Percentiles rank a stretch among this genome's conserved stretches.
Evolutionary conservation across 2,888 invertebrate genomes (phyloP).

Genomic region (Papilio gigon): DNA sequence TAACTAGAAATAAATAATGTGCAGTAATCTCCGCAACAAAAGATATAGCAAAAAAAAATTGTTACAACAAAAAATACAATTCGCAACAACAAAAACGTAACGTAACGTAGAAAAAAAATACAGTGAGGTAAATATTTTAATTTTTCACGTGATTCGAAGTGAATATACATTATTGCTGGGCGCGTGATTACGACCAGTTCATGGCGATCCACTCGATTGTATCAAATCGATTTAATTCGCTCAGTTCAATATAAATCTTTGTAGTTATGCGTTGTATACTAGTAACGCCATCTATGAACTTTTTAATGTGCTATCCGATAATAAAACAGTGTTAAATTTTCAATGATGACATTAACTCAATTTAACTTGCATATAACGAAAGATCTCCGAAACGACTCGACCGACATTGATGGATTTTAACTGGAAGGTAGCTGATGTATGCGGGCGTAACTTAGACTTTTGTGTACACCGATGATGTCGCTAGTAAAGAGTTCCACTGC

Average conservation of each 20-base stretch:
- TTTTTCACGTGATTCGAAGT: constrained; percentile 34
- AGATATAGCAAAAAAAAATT: not conserved
- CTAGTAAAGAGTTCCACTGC: too few species aligned
- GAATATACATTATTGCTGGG: constrained; percentile 2
- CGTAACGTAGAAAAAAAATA: constrained; percentile 14
- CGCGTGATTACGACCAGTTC: constrained; percentile 19
- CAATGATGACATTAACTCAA: not conserved
- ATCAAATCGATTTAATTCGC: constrained; percentile 16
- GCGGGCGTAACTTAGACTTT: too few species aligned
- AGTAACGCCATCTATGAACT: constrained; percentile 17
- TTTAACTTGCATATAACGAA: too few species aligned
- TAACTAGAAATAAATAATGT: too few species aligned
- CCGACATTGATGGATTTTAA: too few species aligned
- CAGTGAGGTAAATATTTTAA: constrained; percentile 12
- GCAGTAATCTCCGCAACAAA: too few species aligned
- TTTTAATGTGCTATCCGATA: not conserved
- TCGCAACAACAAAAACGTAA: not conserved
- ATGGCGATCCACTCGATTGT: constrained; percentile 14
- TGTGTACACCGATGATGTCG: too few species aligned
- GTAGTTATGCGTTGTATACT: constrained; percentile 9
- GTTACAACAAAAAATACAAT: not conserved
- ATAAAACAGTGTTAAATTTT: not conserved
- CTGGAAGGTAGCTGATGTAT: too few species aligned
- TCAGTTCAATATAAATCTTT: constrained; percentile 22
- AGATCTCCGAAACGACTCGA: too few species aligned